Conservation (phyloP, 2,797 vertebrate genomes). For the Oreochromis grahami region DNA sequence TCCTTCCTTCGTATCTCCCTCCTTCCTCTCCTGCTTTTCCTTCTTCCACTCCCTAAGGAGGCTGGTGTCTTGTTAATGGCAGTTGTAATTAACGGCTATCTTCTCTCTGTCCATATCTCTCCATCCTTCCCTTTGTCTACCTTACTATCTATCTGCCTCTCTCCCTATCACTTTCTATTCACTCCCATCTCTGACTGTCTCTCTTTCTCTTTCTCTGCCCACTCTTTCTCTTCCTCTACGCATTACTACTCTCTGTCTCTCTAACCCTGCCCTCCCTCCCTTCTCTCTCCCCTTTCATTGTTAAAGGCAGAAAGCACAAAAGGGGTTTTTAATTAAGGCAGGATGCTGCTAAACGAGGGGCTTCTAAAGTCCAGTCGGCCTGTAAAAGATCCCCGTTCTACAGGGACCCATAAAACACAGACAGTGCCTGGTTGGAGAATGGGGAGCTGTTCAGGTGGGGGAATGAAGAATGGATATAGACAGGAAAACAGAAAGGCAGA, state of each 20-base stretch:
- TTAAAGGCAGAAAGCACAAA: conserved; percentile 79
- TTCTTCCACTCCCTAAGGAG: conserved; percentile 66
- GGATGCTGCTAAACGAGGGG: conserved; percentile 79
- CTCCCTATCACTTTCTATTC: conserved; percentile 69
- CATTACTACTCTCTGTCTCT: conserved; percentile 58
- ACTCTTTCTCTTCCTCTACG: conserved; percentile 47
- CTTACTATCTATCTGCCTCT: conserved; percentile 67
- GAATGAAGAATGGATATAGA: conserved; percentile 22
- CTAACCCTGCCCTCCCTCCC: conserved; percentile 53
- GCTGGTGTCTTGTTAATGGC: conserved; percentile 87
- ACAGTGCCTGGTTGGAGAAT: conserved; percentile 56
- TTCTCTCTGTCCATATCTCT: conserved; percentile 81
- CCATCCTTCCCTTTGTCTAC: conserved; percentile 73
- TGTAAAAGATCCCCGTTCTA: conserved; percentile 81
- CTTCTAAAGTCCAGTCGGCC: conserved; percentile 79
- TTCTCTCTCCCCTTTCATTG: conserved; percentile 60
- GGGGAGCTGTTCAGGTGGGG: conserved; percentile 28
- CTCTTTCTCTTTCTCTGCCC: conserved; percentile 45
- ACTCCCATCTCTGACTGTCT: conserved; percentile 55
- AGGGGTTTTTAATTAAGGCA: conserved; percentile 85
- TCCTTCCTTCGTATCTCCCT: conserved; percentile 22
- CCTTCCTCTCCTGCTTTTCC: conserved; percentile 20
- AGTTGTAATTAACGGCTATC: conserved; percentile 92
- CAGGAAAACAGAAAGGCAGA: conserved; percentile 38
- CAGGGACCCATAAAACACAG: conserved; percentile 77